phyloP scores from a whole-genome alignment of 2,888 invertebrate species.

The Endotricha flammealis region DNA sequence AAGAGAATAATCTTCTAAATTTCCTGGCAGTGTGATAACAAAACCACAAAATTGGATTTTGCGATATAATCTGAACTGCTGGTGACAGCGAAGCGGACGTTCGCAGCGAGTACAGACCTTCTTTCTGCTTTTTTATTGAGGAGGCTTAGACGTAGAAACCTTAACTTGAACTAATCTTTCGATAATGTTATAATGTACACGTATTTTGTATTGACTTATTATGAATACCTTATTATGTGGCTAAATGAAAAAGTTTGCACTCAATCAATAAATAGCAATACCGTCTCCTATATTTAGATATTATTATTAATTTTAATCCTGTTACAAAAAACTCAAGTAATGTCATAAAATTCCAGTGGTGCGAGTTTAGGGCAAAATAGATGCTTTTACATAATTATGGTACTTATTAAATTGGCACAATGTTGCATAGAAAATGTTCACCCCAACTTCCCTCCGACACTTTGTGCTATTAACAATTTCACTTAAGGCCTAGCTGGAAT shows the following conservation, averaged over 20 bases:
- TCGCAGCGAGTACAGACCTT: conserved; percentile 1
- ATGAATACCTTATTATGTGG: too few species aligned
- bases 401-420: conserved; percentile 1
- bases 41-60: conserved; percentile 77
- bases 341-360: too few species aligned
- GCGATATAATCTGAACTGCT: conserved; percentile 64
- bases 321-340: not conserved
- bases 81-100: conserved; percentile 44
- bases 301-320: not conserved
- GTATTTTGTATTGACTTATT: too few species aligned
- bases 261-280: too few species aligned
- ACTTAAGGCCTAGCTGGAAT: not conserved
- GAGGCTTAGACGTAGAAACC: too few species aligned
- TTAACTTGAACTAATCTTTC: too few species aligned
- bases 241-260: too few species aligned
- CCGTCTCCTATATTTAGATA: not conserved
- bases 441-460: not conserved
- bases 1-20: conserved; percentile 56
- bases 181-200: too few species aligned
- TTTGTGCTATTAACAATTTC: not conserved
- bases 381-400: too few species aligned
- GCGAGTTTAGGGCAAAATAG: too few species aligned
- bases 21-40: conserved; percentile 64
- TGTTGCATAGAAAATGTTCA: not conserved
- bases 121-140: conserved; percentile 3